Evolutionary conservation across 2,113 vertebrate species (phyloP).

Genomic region (Anser brachyrhynchus): DNA sequence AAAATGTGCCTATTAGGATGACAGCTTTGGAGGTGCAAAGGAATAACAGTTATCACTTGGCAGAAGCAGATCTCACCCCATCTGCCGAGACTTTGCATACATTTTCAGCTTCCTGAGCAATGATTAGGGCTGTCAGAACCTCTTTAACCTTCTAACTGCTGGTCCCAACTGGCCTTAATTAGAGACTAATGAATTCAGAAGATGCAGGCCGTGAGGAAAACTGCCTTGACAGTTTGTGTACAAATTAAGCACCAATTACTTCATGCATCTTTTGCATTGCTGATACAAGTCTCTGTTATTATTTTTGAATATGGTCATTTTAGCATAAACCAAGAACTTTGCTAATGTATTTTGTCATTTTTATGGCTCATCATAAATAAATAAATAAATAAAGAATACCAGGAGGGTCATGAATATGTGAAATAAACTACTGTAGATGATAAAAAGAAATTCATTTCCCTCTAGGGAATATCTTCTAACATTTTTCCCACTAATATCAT

Average conservation of each 20-base stretch:
- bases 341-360: constrained; percentile 85
- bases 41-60: constrained; percentile 98
- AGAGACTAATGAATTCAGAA: constrained; percentile 99
- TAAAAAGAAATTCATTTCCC: constrained; percentile 80
- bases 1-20: constrained; percentile 92
- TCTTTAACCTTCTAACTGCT: constrained; percentile 99
- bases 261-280: constrained; percentile 88
- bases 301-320: constrained; percentile 87
- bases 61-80: constrained; percentile 91
- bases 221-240: constrained; percentile 92
- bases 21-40: constrained; percentile 95
- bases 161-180: constrained; percentile 99
- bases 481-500: constrained; percentile 54
- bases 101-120: constrained; percentile 96
- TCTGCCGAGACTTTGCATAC: constrained; percentile 93
- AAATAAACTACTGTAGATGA: constrained; percentile 80
- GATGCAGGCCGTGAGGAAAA: constrained; percentile 94
- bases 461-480: constrained; percentile 77
- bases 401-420: constrained; percentile 80
- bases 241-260: constrained; percentile 94
- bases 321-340: constrained; percentile 83
- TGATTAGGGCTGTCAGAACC: constrained; percentile 98
- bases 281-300: constrained; percentile 88
- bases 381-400: constrained; percentile 37
- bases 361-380: constrained; percentile 77